Evolutionary conservation across 2,888 invertebrate species (phyloP).

Genomic region (Melolontha melolontha): DNA sequence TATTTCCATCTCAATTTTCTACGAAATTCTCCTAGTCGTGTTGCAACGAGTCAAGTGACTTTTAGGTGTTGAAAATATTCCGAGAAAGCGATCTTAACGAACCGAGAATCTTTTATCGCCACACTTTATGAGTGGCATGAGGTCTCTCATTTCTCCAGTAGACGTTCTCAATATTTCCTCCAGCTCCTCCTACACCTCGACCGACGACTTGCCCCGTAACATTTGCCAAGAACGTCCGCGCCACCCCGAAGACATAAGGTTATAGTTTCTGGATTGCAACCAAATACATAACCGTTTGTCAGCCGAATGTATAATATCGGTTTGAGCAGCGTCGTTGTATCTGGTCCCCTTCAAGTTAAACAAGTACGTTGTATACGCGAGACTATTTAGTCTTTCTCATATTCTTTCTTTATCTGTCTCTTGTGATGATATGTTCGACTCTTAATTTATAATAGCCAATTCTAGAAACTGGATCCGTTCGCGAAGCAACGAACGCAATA

Average conservation of each 20-base stretch:
- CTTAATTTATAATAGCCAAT: conserved; percentile 59
- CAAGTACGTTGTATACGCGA: conserved; percentile 54
- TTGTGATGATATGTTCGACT: conserved; percentile 47
- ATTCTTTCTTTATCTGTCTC: conserved; percentile 40
- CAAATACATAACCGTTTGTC: conserved; percentile 67
- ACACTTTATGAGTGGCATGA: conserved; percentile 23
- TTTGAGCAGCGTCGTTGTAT: conserved; percentile 47
- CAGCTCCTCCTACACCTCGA: conserved; percentile 24
- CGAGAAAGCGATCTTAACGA: conserved; percentile 32
- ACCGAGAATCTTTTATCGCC: conserved; percentile 37
- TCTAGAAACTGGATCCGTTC: conserved; percentile 54
- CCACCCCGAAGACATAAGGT: conserved; percentile 63
- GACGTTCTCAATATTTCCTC: conserved; percentile 36
- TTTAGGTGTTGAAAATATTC: conserved; percentile 26
- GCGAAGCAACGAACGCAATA: conserved; percentile 26
- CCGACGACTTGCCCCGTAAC: conserved; percentile 43
- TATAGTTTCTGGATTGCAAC: conserved; percentile 66
- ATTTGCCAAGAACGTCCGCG: conserved; percentile 58
- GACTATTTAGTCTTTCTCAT: too few species aligned
- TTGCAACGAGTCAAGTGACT: conserved; percentile 29
- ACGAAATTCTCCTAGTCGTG: neutral
- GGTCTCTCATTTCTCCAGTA: neutral
- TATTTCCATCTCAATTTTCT: conserved; percentile 7
- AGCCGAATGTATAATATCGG: conserved; percentile 47
- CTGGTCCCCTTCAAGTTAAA: conserved; percentile 47